Evolutionary conservation across 2,888 invertebrate genomes (phyloP).

Genomic region (Andrena praecox): DNA sequence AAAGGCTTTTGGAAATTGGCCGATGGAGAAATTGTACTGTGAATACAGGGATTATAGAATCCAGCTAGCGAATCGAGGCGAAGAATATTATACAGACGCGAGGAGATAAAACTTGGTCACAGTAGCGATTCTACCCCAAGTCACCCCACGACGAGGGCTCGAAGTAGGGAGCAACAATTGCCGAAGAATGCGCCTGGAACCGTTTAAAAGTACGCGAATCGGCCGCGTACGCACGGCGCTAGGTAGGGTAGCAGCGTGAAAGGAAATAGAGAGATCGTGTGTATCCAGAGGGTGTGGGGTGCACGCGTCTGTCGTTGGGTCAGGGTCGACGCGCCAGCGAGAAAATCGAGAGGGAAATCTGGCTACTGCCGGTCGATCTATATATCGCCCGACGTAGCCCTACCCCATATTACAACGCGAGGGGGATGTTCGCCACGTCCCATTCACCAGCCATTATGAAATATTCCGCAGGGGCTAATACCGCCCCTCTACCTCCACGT

Average conservation of each 20-base stretch:
- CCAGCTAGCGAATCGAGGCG: too few species aligned
- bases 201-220: background rate
- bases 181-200: background rate
- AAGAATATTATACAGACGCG: too few species aligned
- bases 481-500: slow-evolving; percentile 6
- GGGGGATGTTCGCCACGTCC: slow-evolving; percentile 50
- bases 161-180: background rate
- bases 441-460: slow-evolving; percentile 55
- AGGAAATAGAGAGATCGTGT: slow-evolving; percentile 36
- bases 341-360: slow-evolving; percentile 72
- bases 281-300: slow-evolving; percentile 38
- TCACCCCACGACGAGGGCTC: background rate
- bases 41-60: too few species aligned
- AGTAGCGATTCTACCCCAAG: too few species aligned
- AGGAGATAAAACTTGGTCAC: too few species aligned
- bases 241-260: slow-evolving; percentile 4
- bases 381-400: slow-evolving; percentile 56
- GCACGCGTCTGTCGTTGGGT: slow-evolving; percentile 65
- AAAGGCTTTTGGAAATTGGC: too few species aligned
- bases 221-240: background rate
- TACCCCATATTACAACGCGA: slow-evolving; percentile 50
- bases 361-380: slow-evolving; percentile 65
- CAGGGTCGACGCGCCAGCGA: slow-evolving; percentile 64
- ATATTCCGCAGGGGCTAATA: slow-evolving; percentile 57
- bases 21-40: too few species aligned